Percentiles rank a stretch among this genome's conserved stretches.
These are phyloP conservation scores for Lacerta agilis DNA, from an alignment of 2,797 vertebrate species.

Conservation along the genomic window DNA sequence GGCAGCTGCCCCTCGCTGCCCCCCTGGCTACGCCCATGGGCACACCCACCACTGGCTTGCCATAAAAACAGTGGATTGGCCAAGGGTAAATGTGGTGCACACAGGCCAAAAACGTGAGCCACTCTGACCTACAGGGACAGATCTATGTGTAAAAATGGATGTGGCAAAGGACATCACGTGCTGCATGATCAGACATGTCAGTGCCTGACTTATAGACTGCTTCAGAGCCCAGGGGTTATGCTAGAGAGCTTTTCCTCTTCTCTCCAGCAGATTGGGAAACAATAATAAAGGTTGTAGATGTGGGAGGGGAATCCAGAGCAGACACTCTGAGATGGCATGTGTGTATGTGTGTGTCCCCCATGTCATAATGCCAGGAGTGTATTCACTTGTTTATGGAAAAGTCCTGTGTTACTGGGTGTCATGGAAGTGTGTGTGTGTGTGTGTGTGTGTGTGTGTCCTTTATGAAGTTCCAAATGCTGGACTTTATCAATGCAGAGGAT, in stretches of 20 bases:
- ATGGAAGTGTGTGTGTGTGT: not conserved
- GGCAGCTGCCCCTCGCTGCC: no score
- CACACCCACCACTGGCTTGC: no score
- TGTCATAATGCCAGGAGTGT: not conserved
- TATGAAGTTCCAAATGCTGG: not conserved
- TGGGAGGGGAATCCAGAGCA: not conserved
- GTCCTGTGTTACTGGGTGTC: not conserved
- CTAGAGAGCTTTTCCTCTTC: not conserved
- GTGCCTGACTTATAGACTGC: not conserved
- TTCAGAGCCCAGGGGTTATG: not conserved
- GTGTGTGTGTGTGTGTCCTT: not conserved
- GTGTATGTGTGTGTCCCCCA: not conserved
- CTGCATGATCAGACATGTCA: not conserved
- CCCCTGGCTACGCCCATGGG: no score
- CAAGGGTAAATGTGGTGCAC: no score
- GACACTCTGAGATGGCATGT: not conserved
- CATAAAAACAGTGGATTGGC: no score
- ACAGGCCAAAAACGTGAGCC: no score
- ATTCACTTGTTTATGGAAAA: not conserved
- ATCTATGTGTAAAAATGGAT: not conserved
- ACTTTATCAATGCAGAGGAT: no score
- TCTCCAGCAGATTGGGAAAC: not conserved
- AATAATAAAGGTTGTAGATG: not conserved
- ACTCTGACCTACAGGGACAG: not conserved
- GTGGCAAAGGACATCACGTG: not conserved